A percentile compares a stretch with the other conserved stretches of the same genome.
Evolutionary conservation across 2,113 vertebrate genomes (phyloP).

Genomic region (Jacana jacana): DNA sequence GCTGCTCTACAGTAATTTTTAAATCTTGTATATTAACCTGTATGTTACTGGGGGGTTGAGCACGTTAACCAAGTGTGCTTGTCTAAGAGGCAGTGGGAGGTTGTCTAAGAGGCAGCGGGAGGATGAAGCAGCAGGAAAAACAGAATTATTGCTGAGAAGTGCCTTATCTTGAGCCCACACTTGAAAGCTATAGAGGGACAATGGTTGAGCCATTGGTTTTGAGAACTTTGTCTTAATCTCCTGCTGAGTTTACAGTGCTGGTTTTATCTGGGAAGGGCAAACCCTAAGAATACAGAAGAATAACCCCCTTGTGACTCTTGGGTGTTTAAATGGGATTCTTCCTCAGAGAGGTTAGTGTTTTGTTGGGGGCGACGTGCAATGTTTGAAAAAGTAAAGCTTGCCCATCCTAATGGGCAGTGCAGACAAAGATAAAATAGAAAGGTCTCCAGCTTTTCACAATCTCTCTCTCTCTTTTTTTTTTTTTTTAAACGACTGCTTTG

Average conservation of each 20-base stretch:
- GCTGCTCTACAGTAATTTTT: neutral
- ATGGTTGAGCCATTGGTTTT: conserved; percentile 25
- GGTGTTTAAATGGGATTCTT: neutral
- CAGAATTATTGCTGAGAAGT: neutral
- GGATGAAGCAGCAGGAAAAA: conserved; percentile 13
- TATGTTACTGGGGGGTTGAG: neutral
- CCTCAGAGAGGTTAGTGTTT: neutral
- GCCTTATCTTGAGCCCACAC: conserved; percentile 25
- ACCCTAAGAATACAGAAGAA: conserved; percentile 18
- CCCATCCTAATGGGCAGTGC: neutral
- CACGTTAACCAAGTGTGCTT: neutral
- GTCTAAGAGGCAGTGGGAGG: neutral
- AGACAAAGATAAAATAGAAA: neutral
- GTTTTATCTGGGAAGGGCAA: conserved; percentile 47
- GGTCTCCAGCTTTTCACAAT: neutral
- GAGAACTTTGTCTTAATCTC: conserved; percentile 40
- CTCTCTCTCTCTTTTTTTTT: too few species aligned
- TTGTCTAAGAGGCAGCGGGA: neutral
- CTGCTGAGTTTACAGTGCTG: conserved; percentile 37
- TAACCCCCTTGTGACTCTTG: neutral
- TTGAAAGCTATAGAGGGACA: neutral
- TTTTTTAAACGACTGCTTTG: neutral
- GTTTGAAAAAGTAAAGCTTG: neutral
- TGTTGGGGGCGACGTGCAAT: neutral
- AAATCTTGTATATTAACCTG: neutral